Evolutionary conservation across 2,797 vertebrate species (phyloP).

Genomic region (Hemitrygon akajei): DNA sequence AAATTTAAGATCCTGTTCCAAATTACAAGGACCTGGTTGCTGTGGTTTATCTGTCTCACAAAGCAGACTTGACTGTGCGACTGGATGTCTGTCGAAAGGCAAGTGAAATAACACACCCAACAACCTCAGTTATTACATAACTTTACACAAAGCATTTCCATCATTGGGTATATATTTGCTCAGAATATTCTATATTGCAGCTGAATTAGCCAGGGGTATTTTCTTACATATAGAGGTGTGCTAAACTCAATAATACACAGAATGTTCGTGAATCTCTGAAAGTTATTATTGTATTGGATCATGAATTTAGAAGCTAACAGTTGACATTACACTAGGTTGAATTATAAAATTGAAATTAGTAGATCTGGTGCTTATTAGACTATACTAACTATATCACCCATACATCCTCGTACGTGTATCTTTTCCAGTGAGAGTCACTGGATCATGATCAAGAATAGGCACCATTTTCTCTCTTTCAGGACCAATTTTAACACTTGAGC

Average conservation of each 20-base stretch:
- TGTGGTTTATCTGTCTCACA: constrained; percentile 81
- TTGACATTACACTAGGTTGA: background rate
- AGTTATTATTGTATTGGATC: background rate
- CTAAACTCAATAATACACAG: background rate
- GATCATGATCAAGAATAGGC: background rate
- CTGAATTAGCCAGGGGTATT: background rate
- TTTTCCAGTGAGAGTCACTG: background rate
- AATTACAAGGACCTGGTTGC: constrained; percentile 85
- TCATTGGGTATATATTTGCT: background rate
- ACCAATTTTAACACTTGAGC: background rate
- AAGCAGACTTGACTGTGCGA: constrained; percentile 75
- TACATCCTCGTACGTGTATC: background rate
- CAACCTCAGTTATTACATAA: background rate
- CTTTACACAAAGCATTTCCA: background rate
- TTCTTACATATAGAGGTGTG: background rate
- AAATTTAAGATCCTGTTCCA: constrained; percentile 60
- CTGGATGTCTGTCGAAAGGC: constrained; percentile 93
- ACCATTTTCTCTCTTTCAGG: background rate
- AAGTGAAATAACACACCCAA: constrained; percentile 32
- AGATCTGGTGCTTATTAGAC: background rate
- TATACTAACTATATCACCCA: too few relatives aligned
- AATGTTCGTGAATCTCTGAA: background rate
- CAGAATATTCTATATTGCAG: background rate
- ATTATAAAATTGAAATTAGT: background rate
- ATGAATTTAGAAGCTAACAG: background rate